Percentiles rank a stretch among this genome's conserved stretches.
Evolutionary conservation across 1,140 invertebrate species (phyloP).

Genomic region (Drosophila sturtevanti): DNA sequence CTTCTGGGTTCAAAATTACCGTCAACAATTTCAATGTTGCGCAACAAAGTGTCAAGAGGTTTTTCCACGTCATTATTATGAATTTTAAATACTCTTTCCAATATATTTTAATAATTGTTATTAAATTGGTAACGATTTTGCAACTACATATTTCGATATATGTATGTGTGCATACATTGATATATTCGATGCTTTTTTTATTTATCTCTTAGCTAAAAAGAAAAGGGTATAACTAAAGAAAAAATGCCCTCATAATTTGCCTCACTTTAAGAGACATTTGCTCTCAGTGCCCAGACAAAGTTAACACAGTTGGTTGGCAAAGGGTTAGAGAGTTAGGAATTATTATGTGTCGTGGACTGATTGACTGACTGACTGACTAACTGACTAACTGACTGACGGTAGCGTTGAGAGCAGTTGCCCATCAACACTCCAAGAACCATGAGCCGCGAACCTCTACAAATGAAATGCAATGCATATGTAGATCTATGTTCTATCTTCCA

Average conservation of each 20-base stretch:
- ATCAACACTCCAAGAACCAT: constrained; percentile 43
- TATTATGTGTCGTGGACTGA: too few relatives aligned
- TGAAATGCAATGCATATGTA: constrained; percentile 47
- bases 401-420: constrained; percentile 69
- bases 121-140: not conserved
- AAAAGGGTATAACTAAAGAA: not conserved
- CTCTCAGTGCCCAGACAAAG: not conserved
- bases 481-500: constrained; percentile 30
- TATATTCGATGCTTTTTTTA: not conserved
- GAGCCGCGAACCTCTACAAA: constrained; percentile 16
- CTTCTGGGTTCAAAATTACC: not conserved
- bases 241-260: not conserved
- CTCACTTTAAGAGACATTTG: not conserved
- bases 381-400: constrained; percentile 62
- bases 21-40: constrained; percentile 32
- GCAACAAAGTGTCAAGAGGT: constrained; percentile 58
- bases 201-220: not conserved
- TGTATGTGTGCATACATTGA: too few relatives aligned
- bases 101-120: not conserved
- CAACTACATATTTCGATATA: not conserved
- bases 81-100: constrained; percentile 13
- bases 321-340: constrained; percentile 31
- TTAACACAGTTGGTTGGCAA: constrained; percentile 21
- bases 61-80: too few relatives aligned
- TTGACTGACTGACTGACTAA: too few relatives aligned